phyloP scores from a whole-genome alignment of 2,888 invertebrate genomes.

The Amaurobius ferox region DNA sequence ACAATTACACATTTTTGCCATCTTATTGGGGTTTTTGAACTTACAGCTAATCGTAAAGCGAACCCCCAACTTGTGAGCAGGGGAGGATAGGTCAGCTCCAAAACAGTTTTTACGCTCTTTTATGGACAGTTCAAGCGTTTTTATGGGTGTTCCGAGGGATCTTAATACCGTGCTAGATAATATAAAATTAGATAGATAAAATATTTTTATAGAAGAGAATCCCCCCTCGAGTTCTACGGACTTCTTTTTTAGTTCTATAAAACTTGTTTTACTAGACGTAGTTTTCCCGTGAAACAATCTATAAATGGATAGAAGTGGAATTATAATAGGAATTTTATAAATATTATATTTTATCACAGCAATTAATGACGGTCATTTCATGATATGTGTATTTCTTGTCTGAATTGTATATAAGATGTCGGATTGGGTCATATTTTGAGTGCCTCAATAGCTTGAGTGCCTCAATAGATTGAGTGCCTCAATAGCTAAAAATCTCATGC shows the following conservation, averaged over 20 bases:
- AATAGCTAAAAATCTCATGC: too few species aligned
- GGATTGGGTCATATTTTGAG: too few species aligned
- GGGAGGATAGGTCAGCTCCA: neutral
- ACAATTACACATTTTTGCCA: slow-evolving; percentile 12
- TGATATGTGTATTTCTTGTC: too few species aligned
- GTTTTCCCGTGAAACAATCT: too few species aligned
- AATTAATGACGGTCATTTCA: too few species aligned
- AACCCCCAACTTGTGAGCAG: neutral
- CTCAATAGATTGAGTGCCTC: too few species aligned
- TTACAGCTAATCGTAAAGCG: slow-evolving; percentile 3
- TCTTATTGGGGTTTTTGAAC: slow-evolving; percentile 6
- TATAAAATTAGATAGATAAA: slow-evolving; percentile 52
- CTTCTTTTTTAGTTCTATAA: neutral
- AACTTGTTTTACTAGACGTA: neutral
- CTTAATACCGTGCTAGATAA: slow-evolving; percentile 28
- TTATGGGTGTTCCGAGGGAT: neutral
- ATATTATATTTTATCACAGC: too few species aligned
- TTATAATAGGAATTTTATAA: too few species aligned
- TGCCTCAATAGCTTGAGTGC: too few species aligned
- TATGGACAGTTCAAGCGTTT: neutral
- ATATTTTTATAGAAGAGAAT: slow-evolving; percentile 14
- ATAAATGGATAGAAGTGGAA: too few species aligned
- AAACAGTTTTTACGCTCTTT: slow-evolving; percentile 8
- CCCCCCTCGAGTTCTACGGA: neutral
- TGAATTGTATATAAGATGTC: too few species aligned